Base-by-base conservation (phyloP, 2,797 vertebrate genomes). In the Rhynchonycteris naso region DNA sequence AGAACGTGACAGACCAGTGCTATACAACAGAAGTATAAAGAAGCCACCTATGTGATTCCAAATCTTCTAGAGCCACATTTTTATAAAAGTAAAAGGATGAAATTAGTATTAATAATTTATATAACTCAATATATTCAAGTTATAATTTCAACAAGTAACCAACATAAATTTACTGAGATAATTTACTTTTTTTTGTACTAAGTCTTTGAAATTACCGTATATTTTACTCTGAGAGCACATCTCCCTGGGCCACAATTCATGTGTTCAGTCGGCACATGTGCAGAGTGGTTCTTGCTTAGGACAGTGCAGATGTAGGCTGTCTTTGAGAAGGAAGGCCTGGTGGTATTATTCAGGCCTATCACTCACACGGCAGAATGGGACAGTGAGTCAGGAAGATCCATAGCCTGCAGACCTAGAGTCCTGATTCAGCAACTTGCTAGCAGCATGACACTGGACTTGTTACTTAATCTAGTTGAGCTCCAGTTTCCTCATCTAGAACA, bases 71-170 rank as follows among this genome's bases (percentile, higher is more conserved):
- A 83, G 26, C n/a, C 12, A 43, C 4, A 16, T 66, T 88, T 81
- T 6, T 47, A 52, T 56, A 69, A 68, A 85, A 66, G 11, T 50
- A 33, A 92, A 50, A 61, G 22, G 21, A 43, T 83, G 22, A 71
- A 91, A 74, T 85, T 86, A 69, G 43, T 54, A 47, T 84, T 59
- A 91, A n/a, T 74, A 88, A 61, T 87, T 76, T 72, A 78, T 28
- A 69, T 93, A 66, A 52, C 15, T 1, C 11, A 28, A 19, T 33
- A 5, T 84, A 66, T 43, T 24, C 1, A 3, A 68, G 4, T 63
- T 91, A 79, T 28, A 22, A 89, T 74, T 94, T 87, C 13, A 65
- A 69, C 2, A 80, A 59, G 35, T 69, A 24, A 65, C 52, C 30
- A 6, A 18, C 14, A 21, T 38, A 63, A 26, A 16, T 82, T 59